These are phyloP conservation scores for Oreamnos americanus DNA, from an alignment of 2,113 vertebrate genomes.

Conservation along the genomic window DNA sequence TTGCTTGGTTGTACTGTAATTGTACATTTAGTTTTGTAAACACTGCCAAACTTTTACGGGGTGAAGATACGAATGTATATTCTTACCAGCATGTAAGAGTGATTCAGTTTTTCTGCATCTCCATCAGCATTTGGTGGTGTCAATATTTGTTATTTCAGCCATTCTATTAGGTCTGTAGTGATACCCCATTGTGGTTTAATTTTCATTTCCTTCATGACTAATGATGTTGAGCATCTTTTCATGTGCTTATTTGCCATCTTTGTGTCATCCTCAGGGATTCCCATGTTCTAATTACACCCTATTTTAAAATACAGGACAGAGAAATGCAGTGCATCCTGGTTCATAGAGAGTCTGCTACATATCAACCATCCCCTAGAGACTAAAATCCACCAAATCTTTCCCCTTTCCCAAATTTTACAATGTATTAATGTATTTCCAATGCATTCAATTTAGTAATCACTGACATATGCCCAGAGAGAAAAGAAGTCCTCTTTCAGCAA, in stretches of 20 bases:
- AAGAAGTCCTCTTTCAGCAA: not conserved
- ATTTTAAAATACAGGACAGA: not conserved
- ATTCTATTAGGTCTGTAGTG: not conserved
- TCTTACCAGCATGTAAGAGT: not conserved
- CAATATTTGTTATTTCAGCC: not conserved
- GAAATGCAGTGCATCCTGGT: not conserved
- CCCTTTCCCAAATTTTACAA: not conserved
- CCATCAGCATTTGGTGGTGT: not conserved
- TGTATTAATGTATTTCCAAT: not conserved
- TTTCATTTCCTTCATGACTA: not conserved
- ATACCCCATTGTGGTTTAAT: not conserved
- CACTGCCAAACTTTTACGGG: not conserved
- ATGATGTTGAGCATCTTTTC: not conserved
- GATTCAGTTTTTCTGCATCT: not conserved
- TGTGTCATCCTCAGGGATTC: not conserved
- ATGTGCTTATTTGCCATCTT: too few relatives aligned
- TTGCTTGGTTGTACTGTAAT: not conserved
- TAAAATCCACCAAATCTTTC: not conserved
- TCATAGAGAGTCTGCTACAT: not conserved
- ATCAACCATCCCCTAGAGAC: not conserved
- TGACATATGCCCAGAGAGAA: not conserved
- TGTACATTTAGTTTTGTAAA: not conserved
- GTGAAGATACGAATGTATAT: rapidly evolving
- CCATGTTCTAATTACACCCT: not conserved
- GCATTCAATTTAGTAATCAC: not conserved